Evolutionary conservation across 2,888 invertebrate genomes (phyloP), one percentile per base, ranked within the genome.

Genomic region (Calameuta idolon): DNA sequence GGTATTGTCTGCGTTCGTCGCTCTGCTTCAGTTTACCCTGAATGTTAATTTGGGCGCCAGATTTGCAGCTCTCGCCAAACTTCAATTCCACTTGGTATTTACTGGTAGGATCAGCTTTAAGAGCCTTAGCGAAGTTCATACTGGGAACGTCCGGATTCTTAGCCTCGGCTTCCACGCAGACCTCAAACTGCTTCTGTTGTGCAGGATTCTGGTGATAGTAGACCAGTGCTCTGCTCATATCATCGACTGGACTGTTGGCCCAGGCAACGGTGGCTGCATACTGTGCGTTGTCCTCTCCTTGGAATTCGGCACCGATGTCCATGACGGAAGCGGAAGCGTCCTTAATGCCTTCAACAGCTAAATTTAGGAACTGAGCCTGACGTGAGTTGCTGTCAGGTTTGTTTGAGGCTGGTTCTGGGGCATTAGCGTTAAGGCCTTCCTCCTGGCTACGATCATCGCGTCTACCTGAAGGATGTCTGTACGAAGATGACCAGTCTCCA

Each of bases 301-400:
- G 92, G 81, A 95, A 93, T 80, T 93, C 91, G 30, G 94, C 88
- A 69, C 93, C 93, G 0, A 94, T 82, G 83, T 95, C 95, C 0
- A 93, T 78, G 12, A 93, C 92, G 73, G 89, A 86, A n/a, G 93
- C 93, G 77, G 91, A 88, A 75, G 94, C 93, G 71, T 90, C 92
- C 69, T 92, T 92, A 79, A 95, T 94, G 75, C 94, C 94, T 69
- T 92, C 89, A 23, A 92, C 92, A 12, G 93, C 94, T 80, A 93
- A 93, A 76, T 93, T 91, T 33, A 93, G 87, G 84, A 94, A 91
- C 82, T 94, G 92, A 78, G 93, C 86, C 74, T 93, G 93, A 74
- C 95, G 93, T 34, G 87, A 85, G 69, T 91, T 86, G 79, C 93
- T 93, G 85, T 94, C 92, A 1, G 93, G 91, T 4, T 85, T 78